Evolutionary conservation across 2,797 vertebrate genomes (phyloP), one percentile per base, ranked within the genome.

Genomic region (Falco berigora): DNA sequence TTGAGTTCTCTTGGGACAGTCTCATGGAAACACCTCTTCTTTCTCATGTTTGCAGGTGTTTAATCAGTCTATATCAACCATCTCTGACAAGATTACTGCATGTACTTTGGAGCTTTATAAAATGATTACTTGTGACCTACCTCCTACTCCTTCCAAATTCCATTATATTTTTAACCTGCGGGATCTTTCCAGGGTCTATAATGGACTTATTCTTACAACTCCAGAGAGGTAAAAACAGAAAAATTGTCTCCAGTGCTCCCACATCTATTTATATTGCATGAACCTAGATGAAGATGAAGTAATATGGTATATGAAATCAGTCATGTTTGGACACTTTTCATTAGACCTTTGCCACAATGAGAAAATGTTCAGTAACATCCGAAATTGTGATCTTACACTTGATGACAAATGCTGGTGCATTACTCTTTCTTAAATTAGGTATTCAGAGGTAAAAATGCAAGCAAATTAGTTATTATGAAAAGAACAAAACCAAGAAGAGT

Each of bases 151-250:
- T 13, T 99, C 99, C 18, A 99, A 99, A 97, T 99, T 99, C 94
- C 99, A 99, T 96, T 99, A 99, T 94, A 99, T 99, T 97, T 99
- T 99, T 92, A 99, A 99, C 96, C 98, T 99, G 66, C 98, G 99
- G 19, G 99, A 99, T 89, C 98, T 99, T 78, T 99, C 99, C 6
- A 98, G 99, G 88, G 94, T 99, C 64, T 99, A 98, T 97, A 98
- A 98, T 5, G 99, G 99, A 69, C 98, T 99, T 47, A 94, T 98
- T 61, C 98, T 99, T 88, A 99, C 99, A 53, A 98, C 97, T 80
- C 96, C 98, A 9, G 98, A 99, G 85, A 98, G 99, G 99, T 99
- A 91, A 95, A 97, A 93, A 24, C 24, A 53, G 42, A 89, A 91
- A 82, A 93, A 50, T 11, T 59, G 21, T 30, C 56, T 62, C 87